Conservation (phyloP, 35 echinoderm and acorn worm species). For the Heliocidaris tuberculata region DNA sequence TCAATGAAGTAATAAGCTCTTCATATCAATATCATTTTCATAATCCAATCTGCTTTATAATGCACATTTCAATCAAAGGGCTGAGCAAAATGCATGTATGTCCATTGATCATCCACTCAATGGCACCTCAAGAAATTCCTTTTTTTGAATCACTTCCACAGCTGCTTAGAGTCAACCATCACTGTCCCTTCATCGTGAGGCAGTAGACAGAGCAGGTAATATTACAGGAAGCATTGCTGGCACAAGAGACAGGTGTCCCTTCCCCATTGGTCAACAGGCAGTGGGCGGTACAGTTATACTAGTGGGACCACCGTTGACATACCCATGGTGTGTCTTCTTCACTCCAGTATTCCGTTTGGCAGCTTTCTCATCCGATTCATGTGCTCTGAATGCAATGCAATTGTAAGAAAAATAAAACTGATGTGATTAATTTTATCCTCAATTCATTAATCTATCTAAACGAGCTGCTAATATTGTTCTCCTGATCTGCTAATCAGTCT, state of each 20-base stretch:
- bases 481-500: background rate
- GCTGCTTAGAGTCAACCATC: background rate
- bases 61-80: background rate
- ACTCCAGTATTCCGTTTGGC: conserved; percentile 31
- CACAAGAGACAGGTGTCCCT: background rate
- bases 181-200: background rate
- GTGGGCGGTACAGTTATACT: background rate
- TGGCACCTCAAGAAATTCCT: background rate
- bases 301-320: background rate
- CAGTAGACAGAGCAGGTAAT: background rate
- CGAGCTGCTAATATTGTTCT: background rate
- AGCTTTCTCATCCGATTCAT: conserved; percentile 62
- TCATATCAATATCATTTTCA: background rate
- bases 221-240: background rate
- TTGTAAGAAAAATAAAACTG: background rate
- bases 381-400: conserved; percentile 44
- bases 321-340: conserved; percentile 45
- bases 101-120: background rate
- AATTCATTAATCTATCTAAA: background rate
- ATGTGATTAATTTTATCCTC: background rate
- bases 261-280: background rate
- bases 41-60: background rate
- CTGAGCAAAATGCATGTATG: background rate
- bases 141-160: background rate
- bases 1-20: background rate